Base-by-base conservation (phyloP, 2,797 vertebrate genomes). In the Jordanella pulchra region DNA sequence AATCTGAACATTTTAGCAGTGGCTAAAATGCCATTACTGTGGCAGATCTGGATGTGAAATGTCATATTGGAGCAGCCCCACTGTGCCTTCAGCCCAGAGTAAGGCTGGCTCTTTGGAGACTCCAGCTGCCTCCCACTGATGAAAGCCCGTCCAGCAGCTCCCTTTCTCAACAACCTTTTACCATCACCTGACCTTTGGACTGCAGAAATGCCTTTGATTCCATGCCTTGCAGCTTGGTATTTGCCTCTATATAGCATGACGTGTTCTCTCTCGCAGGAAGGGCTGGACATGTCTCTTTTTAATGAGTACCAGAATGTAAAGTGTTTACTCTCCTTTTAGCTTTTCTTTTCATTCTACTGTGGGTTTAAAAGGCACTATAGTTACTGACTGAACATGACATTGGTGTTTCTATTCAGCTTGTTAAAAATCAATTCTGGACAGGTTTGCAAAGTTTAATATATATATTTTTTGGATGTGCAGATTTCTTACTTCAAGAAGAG, bases 161-260 rank as follows among this genome's bases (percentile, higher is more conserved):
- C 71, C 88, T 87, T 87, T 83, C 92, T 91, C 91, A 4, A 89
- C 93, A 94, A 94, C 93, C 94, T 95, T 95, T 94, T 89, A 93
- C 90, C 92, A 89, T 91, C 91, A 89, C 85, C 90, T 94, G 93
- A 95, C 94, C 94, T 95, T 95, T 94, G 89, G 92, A 90, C 92
- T 81, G 88, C 79, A 92, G 87, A 92, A 88, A 91, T 84, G 86
- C 86, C 91, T 95, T 94, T 95, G 91, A 94, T 94, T 91, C 78
- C 80, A 67, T 81, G 91, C 92, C 90, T 89, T 89, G 82, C 87
- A 84, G 87, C 86, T 91, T 92, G 89, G 88, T 90, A 92, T 92
- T 93, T 92, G 87, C 83, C 81, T 85, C 81, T 91, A 61, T 76
- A 78, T 86, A 86, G 78, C 80, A 73, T 89, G 84, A 89, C 77